Percentiles rank a stretch among this genome's conserved stretches.
Evolutionary conservation across 2,113 vertebrate genomes (phyloP).

Genomic region (Neomonachus schauinslandi): DNA sequence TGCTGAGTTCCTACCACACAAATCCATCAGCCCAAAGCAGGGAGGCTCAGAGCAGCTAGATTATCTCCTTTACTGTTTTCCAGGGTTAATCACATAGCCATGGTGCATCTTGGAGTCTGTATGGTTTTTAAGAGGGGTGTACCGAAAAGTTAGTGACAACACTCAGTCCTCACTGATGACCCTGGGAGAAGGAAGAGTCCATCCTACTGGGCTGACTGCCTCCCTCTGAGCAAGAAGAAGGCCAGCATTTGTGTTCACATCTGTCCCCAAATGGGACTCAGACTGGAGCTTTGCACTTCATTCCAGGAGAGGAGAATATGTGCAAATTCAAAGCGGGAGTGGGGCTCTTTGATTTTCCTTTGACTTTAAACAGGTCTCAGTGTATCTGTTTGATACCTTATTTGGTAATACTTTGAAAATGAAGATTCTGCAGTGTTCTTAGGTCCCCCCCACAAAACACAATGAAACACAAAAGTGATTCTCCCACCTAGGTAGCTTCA

Average conservation of each 20-base stretch:
- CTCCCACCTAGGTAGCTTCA: background rate
- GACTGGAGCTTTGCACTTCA: background rate
- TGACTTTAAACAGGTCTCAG: background rate
- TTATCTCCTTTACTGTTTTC: background rate
- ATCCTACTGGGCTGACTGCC: background rate
- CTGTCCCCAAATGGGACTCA: background rate
- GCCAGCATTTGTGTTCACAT: background rate
- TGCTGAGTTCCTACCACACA: background rate
- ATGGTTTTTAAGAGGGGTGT: background rate
- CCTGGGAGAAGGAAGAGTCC: background rate
- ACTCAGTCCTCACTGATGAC: background rate
- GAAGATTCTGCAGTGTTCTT: background rate
- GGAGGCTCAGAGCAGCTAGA: background rate
- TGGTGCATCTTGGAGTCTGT: background rate
- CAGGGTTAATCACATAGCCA: background rate
- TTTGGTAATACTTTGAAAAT: slow-evolving; percentile 43
- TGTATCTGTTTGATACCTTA: background rate
- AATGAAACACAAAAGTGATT: background rate
- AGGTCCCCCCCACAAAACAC: background rate
- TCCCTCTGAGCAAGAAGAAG: background rate
- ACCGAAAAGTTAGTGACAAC: background rate
- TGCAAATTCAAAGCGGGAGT: background rate
- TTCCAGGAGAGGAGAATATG: fast-evolving
- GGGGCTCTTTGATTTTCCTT: background rate
- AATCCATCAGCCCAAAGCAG: background rate